A percentile compares a stretch with the other conserved stretches of the same genome.
These are phyloP conservation scores for Pagrus major DNA, from an alignment of 2,113 vertebrate genomes.

Conservation along the genomic window DNA sequence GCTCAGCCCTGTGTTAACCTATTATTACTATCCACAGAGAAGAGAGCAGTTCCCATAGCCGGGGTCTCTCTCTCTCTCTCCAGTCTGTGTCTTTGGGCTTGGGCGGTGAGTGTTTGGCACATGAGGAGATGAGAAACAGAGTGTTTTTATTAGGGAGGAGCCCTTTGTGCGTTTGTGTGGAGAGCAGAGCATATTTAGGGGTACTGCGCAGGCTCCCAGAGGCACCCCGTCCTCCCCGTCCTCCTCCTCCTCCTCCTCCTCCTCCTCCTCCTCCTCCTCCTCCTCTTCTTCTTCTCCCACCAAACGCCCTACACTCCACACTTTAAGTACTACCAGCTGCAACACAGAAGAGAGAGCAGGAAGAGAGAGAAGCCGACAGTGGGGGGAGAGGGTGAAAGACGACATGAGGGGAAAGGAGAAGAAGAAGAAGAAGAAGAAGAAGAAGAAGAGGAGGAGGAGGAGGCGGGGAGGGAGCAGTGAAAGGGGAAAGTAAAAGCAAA, in stretches of 20 bases:
- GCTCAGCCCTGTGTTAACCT: conserved; percentile 58
- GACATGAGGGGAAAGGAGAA: conserved; percentile 13
- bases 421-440: conserved; percentile 22
- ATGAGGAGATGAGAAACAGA: conserved; percentile 78
- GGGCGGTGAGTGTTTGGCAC: conserved; percentile 76
- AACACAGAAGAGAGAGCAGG: conserved; percentile 62
- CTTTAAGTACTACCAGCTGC: conserved; percentile 87
- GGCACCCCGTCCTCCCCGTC: conserved; percentile 12
- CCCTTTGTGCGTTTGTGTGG: conserved; percentile 73
- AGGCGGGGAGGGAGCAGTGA: conserved; percentile 32
- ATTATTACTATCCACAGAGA: conserved; percentile 66
- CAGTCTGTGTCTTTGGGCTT: conserved; percentile 59
- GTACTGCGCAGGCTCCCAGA: conserved; percentile 74
- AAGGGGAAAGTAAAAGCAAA: conserved; percentile 34
- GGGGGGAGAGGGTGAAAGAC: conserved; percentile 31
- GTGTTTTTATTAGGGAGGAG: conserved; percentile 82
- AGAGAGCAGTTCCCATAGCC: conserved; percentile 61
- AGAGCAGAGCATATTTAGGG: conserved; percentile 72
- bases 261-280: no score
- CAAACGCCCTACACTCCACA: conserved; percentile 70
- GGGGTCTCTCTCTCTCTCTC: conserved; percentile 20
- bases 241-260: neutral
- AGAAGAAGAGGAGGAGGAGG: conserved; percentile 31
- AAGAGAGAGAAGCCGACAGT: conserved; percentile 50
- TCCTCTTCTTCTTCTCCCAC: conserved; percentile 44